A percentile compares a stretch with the other conserved stretches of the same genome.
Evolutionary conservation across 2,113 vertebrate genomes (phyloP).

Genomic region (Ptilonorhynchus violaceus): DNA sequence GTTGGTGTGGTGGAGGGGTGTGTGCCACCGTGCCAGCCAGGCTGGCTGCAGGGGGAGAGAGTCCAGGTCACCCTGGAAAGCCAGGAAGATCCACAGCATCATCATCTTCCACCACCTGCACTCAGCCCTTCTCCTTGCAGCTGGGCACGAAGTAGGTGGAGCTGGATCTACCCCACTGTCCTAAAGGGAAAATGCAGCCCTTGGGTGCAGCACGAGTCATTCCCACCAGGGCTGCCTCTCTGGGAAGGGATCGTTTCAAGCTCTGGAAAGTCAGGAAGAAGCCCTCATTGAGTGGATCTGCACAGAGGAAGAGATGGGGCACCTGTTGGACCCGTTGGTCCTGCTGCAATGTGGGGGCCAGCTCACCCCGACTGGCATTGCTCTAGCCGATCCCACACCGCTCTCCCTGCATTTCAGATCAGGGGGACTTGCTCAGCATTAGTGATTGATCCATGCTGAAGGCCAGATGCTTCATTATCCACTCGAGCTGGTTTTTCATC

Average conservation of each 20-base stretch:
- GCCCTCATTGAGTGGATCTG: neutral
- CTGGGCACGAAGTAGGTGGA: neutral
- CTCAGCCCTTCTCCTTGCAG: neutral
- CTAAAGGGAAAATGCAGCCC: neutral
- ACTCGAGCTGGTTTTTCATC: neutral
- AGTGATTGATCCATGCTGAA: neutral
- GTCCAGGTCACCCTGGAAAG: neutral
- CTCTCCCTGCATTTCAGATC: neutral
- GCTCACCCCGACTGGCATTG: neutral
- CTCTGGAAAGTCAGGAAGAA: neutral
- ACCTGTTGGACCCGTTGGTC: neutral
- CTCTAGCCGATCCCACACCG: rapidly evolving
- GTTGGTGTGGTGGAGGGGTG: neutral
- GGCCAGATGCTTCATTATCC: conserved; percentile 41
- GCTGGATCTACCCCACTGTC: neutral
- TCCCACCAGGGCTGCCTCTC: neutral
- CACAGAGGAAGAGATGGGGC: neutral
- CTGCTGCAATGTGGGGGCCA: neutral
- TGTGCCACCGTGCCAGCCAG: neutral
- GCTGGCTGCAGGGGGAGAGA: neutral
- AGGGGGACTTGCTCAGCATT: neutral
- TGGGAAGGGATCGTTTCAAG: neutral
- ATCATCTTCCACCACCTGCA: rapidly evolving
- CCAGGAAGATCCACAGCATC: neutral
- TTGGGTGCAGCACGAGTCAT: rapidly evolving